A percentile compares a stretch with the other conserved stretches of the same genome.
phyloP scores from a whole-genome alignment of 2,888 invertebrate genomes.

The Ganaspis brasiliensis region DNA sequence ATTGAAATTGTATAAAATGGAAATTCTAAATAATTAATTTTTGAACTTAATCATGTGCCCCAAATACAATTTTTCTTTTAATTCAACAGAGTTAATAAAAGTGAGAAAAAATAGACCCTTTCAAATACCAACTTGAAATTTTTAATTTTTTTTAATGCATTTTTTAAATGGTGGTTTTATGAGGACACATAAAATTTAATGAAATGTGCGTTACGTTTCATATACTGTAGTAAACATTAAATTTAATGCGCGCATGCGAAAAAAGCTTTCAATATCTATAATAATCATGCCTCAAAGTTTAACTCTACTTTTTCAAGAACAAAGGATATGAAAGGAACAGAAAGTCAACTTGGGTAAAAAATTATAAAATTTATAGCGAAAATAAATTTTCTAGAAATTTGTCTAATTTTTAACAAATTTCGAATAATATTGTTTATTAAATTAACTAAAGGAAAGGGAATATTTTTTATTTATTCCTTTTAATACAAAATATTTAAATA shows the following conservation, averaged over 20 bases:
- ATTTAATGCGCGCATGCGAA: constrained; percentile 9
- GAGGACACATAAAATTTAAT: constrained; percentile 20
- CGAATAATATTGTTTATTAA: too few species aligned
- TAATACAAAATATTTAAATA: too few species aligned
- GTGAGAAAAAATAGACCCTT: constrained; percentile 11
- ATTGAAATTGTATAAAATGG: too few species aligned
- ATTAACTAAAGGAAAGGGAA: too few species aligned
- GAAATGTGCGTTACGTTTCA: constrained; percentile 18
- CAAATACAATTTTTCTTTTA: too few species aligned
- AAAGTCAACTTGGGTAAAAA: not conserved
- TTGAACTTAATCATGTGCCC: too few species aligned
- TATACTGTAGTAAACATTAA: constrained; percentile 9
- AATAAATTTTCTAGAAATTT: too few species aligned
- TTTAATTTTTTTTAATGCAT: constrained; percentile 15
- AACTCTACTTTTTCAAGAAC: not conserved
- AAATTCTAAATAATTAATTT: too few species aligned
- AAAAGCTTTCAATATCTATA: constrained; percentile 20
- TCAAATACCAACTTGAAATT: constrained; percentile 12
- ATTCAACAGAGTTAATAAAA: not conserved
- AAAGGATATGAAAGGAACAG: not conserved
- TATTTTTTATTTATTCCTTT: too few species aligned
- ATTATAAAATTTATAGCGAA: too few species aligned
- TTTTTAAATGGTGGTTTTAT: constrained; percentile 18
- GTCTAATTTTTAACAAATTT: too few species aligned
- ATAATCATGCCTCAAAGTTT: constrained; percentile 8